These are phyloP conservation scores for Thaumatotibia leucotreta DNA, from an alignment of 1,140 invertebrate species.

Conservation along the genomic window DNA sequence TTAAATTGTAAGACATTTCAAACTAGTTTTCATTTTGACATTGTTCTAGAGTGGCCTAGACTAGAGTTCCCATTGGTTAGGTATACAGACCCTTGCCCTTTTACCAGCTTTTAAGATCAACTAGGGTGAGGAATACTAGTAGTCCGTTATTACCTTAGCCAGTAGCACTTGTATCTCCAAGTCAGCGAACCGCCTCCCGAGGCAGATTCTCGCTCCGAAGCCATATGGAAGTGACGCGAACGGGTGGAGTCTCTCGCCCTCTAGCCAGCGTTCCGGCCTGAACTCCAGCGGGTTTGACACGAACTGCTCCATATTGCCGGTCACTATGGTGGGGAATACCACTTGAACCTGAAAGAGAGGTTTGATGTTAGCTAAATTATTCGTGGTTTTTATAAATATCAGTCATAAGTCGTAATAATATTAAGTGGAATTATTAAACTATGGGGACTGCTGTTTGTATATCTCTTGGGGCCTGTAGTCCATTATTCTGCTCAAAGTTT, in stretches of 20 bases:
- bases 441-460: no score
- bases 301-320: constrained; percentile 88
- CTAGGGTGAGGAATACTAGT: constrained; percentile 86
- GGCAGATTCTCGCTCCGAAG: constrained; percentile 88
- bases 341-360: constrained; percentile 83
- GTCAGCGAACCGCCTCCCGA: constrained; percentile 89
- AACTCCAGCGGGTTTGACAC: constrained; percentile 84
- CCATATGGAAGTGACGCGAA: constrained; percentile 90
- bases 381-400: no score
- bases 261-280: constrained; percentile 88
- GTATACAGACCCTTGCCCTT: constrained; percentile 76
- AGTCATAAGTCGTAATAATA: no score
- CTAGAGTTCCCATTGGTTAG: no score
- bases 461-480: no score
- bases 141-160: constrained; percentile 78
- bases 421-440: no score
- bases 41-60: no score
- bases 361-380: no score
- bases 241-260: constrained; percentile 81
- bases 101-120: constrained; percentile 88
- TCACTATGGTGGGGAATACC: constrained; percentile 89
- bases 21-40: no score
- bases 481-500: no score
- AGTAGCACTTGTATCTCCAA: constrained; percentile 89
- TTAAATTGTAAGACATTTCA: no score